A percentile compares a stretch with the other conserved stretches of the same genome.
phyloP scores from a whole-genome alignment of 1,140 invertebrate genomes.

The Pristionchus pacificus region DNA sequence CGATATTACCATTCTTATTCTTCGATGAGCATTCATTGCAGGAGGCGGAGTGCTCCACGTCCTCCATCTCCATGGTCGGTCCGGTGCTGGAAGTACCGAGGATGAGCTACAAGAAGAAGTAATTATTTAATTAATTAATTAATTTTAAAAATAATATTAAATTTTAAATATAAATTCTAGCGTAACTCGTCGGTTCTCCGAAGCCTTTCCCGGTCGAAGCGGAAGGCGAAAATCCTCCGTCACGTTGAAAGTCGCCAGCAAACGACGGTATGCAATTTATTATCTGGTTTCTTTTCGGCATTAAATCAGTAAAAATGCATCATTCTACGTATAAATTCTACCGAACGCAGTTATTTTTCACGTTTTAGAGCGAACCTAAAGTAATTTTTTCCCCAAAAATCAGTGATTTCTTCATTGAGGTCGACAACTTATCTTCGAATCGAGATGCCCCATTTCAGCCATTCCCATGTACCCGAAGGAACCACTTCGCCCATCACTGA shows the following conservation, averaged over 20 bases:
- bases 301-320: too few species aligned
- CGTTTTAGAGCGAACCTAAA: too few species aligned
- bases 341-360: too few species aligned
- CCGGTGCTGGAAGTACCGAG: conserved; percentile 33
- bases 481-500: conserved; percentile 14
- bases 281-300: too few species aligned
- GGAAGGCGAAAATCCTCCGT: conserved; percentile 31
- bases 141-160: neutral
- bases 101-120: conserved; percentile 28
- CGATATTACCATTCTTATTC: too few species aligned
- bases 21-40: too few species aligned
- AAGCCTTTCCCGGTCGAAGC: conserved; percentile 36
- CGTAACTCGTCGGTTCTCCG: conserved; percentile 43
- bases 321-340: too few species aligned
- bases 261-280: too few species aligned
- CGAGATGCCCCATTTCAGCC: conserved; percentile 26
- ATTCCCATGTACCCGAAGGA: conserved; percentile 24
- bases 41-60: conserved; percentile 26
- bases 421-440: too few species aligned
- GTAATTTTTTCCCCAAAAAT: too few species aligned
- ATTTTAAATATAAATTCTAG: conserved; percentile 31
- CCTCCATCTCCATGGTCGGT: conserved; percentile 31
- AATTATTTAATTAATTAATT: neutral
- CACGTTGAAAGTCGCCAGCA: conserved; percentile 31
- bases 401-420: too few species aligned